These are phyloP conservation scores for Alauda arvensis DNA, from an alignment of 2,797 vertebrate species.

Conservation along the genomic window DNA sequence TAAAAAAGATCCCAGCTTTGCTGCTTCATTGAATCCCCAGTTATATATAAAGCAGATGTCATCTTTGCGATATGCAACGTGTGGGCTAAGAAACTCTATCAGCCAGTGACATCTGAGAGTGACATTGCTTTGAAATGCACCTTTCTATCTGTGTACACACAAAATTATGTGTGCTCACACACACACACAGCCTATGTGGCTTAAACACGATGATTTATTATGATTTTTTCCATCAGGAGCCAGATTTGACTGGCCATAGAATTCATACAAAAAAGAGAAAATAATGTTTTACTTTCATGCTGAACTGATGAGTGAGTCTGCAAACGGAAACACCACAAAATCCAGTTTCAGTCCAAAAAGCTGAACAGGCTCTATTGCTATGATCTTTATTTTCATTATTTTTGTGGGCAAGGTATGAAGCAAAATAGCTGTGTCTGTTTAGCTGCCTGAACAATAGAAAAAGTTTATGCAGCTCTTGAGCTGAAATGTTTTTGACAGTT, in stretches of 20 bases:
- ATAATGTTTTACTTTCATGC: conserved; percentile 9
- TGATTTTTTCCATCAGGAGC: neutral
- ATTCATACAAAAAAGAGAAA: neutral
- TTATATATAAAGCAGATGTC: conserved; percentile 50
- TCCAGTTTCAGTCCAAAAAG: conserved; percentile 4
- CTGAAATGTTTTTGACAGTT: conserved; percentile 69
- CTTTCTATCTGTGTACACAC: neutral
- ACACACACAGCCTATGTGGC: neutral
- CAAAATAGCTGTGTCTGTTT: conserved; percentile 62
- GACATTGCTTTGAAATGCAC: neutral
- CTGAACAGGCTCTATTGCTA: conserved; percentile 26
- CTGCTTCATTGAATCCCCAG: neutral
- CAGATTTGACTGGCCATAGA: neutral
- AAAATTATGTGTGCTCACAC: neutral
- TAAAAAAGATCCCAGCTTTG: conserved; percentile 26
- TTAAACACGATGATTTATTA: neutral
- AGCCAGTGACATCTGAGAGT: neutral
- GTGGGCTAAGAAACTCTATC: neutral
- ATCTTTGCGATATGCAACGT: neutral
- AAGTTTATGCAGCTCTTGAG: conserved; percentile 55
- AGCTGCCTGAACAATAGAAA: conserved; percentile 59
- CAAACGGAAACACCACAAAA: conserved; percentile 13
- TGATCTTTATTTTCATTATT: conserved; percentile 46
- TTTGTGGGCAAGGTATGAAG: conserved; percentile 56
- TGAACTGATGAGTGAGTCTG: conserved; percentile 11